Evolutionary conservation across 2,888 invertebrate species (phyloP), one percentile per base, ranked within the genome.

Genomic region (Tuberolachnus salignus): DNA sequence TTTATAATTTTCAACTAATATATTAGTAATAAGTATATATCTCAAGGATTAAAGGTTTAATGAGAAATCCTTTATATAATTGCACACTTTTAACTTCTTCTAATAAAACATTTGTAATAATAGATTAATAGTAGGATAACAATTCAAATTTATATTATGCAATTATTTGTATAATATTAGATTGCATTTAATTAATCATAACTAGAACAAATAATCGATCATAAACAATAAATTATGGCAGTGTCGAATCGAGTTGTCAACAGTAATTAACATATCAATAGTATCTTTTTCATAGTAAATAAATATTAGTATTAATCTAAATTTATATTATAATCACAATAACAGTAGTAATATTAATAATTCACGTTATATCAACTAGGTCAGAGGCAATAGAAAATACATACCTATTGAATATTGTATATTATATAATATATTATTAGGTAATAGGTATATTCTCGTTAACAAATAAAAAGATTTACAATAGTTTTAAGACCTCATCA

Each of bases 361-460:
- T 74, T 64, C 73, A 73, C 10, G 9, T 51, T 21, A 51, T 63
- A 63, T 44, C 44, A 74, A 51, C 23, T 74, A 53, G 23, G 13
- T n/a, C 0, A 74, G 53, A 74, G 64, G 64, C 63, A 74, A 74
- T 23, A 64, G 44, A 64, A 64, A 64, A 74, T 53, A 11, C 42
- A 16, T 53, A 42, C 19, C 19, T 51, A 51, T 61, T 34, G 34
- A 6, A 3, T 34, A 34, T 34, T 14, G 26, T 14, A 14, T n/a
- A 19, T 34, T 0, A 10, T 46, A 19, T 57, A 57, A 57, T 4
- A 26, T 51, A n/a, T 51, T 67, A 67, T 26, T 51, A 8, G 26
- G 21, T 67, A 51, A 34, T 34, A 6, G 19, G 11, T 51, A 51
- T 64, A 53, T 6, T 74, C 13, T 44, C 53, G 16, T 42, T 19